phyloP scores from a whole-genome alignment of 2,113 vertebrate species.

The Tenrec ecaudatus region DNA sequence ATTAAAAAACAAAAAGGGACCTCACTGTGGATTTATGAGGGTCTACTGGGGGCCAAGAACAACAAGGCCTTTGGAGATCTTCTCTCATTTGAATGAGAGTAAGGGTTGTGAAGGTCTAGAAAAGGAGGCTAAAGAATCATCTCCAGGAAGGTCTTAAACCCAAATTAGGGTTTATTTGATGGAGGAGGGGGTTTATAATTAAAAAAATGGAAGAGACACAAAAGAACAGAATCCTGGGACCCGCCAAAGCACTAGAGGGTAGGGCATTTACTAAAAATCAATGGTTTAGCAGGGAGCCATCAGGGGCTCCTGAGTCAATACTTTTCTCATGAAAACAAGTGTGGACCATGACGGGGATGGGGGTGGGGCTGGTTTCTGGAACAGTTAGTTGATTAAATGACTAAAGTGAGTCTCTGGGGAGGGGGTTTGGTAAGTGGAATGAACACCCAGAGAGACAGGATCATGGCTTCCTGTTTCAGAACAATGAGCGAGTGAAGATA shows the following conservation, averaged over 20 bases:
- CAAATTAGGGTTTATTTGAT: constrained; percentile 70
- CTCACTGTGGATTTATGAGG: constrained; percentile 82
- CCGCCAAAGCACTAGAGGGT: constrained; percentile 37
- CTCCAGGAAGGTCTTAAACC: constrained; percentile 78
- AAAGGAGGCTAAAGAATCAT: constrained; percentile 73
- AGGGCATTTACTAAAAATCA: constrained; percentile 62
- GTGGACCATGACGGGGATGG: constrained; percentile 15
- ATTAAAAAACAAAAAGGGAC: constrained; percentile 77
- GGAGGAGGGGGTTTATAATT: constrained; percentile 54
- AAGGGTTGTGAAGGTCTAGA: constrained; percentile 74
- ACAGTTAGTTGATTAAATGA: constrained; percentile 40
- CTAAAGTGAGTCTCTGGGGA: constrained; percentile 12
- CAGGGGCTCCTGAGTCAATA: constrained; percentile 54
- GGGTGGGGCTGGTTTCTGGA: constrained; percentile 60
- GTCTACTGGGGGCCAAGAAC: constrained; percentile 81
- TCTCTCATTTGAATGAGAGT: constrained; percentile 79
- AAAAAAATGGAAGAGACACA: constrained; percentile 60
- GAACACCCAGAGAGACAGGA: not conserved
- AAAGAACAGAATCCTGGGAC: constrained; percentile 64
- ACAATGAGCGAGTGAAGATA: not conserved
- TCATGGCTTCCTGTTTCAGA: constrained; percentile 29
- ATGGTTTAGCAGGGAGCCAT: constrained; percentile 59
- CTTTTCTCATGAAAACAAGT: constrained; percentile 49
- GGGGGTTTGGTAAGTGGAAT: constrained; percentile 39
- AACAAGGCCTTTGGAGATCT: constrained; percentile 73